Conservation (phyloP, 2,797 vertebrate species). For the Hypotaenidia okinawae region DNA sequence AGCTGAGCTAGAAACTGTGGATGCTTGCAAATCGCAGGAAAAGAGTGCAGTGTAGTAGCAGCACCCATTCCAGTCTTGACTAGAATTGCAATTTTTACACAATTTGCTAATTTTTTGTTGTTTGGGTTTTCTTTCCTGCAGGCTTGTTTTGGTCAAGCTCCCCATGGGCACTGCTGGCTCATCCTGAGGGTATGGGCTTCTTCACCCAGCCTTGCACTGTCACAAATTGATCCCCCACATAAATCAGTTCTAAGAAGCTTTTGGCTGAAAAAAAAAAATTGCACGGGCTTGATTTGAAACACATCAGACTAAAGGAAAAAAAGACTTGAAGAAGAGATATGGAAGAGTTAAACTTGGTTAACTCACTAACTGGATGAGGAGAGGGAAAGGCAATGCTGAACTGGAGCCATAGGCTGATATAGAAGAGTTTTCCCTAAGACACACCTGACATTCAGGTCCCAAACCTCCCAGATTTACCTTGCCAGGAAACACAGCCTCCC, state of each 20-base stretch:
- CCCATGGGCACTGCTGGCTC: not conserved
- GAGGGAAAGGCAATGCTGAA: not conserved
- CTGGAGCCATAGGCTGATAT: not conserved
- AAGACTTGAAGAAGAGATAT: not conserved
- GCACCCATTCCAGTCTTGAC: not conserved
- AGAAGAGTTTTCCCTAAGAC: not conserved
- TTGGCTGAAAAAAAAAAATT: not conserved
- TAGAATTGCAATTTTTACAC: not conserved
- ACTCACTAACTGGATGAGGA: not conserved
- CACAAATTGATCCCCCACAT: not conserved
- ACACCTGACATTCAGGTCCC: not conserved
- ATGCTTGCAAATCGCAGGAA: not conserved
- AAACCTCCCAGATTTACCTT: not conserved
- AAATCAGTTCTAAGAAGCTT: not conserved
- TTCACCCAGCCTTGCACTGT: not conserved
- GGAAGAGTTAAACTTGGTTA: not conserved
- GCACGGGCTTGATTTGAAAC: not conserved
- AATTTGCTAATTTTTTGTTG: not conserved
- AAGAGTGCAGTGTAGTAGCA: not conserved
- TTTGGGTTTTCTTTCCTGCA: not conserved
- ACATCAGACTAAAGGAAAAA: not conserved
- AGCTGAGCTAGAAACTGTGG: not conserved
- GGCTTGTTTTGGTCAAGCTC: not conserved
- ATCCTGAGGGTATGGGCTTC: not conserved
- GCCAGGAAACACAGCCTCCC: not conserved